These are phyloP conservation scores for Odontomyia ornata DNA, from an alignment of 2,888 invertebrate species.

Conservation along the genomic window DNA sequence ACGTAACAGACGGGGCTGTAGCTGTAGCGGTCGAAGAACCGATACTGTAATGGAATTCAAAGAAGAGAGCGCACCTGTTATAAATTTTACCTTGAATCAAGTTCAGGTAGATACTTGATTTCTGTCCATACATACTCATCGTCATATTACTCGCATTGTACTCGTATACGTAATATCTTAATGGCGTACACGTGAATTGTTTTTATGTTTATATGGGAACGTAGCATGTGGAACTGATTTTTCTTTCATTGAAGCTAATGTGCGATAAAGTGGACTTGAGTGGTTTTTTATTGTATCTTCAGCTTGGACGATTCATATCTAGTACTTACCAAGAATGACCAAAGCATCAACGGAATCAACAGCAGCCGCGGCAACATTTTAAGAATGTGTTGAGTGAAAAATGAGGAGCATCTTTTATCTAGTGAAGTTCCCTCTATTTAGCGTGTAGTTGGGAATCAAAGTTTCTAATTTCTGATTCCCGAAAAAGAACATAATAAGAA, in stretches of 20 bases:
- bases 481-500: too few relatives aligned
- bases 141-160: background rate
- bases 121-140: background rate
- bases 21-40: background rate
- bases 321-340: too few relatives aligned
- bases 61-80: slow-evolving; percentile 17
- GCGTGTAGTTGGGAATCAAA: too few relatives aligned
- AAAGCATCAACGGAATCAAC: too few relatives aligned
- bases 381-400: too few relatives aligned
- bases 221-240: background rate
- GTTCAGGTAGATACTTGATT: background rate
- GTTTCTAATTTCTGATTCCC: too few relatives aligned
- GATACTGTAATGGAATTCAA: background rate
- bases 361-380: too few relatives aligned
- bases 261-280: slow-evolving; percentile 8
- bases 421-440: too few relatives aligned
- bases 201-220: slow-evolving; percentile 4
- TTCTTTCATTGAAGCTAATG: slow-evolving; percentile 21
- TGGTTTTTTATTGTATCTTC: background rate
- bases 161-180: background rate
- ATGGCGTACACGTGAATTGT: background rate
- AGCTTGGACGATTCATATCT: background rate
- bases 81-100: slow-evolving; percentile 3
- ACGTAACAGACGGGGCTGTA: slow-evolving; percentile 19
- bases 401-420: too few relatives aligned